phyloP scores from a whole-genome alignment of 2,888 invertebrate genomes.

The Coenonympha arcania region DNA sequence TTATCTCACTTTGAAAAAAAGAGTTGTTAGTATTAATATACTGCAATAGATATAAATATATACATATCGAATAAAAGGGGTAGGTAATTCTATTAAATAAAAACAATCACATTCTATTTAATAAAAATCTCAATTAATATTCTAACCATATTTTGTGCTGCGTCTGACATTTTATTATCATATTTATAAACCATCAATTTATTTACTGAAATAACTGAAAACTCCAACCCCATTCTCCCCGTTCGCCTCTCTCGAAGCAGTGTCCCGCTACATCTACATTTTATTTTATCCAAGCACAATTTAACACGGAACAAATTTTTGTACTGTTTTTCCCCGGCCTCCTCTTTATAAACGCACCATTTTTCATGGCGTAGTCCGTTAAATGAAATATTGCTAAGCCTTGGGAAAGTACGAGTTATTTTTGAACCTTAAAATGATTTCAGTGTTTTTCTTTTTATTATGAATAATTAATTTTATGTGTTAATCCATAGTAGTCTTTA shows the following conservation, averaged over 20 bases:
- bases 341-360: background rate
- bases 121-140: too few species aligned
- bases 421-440: slow-evolving; percentile 1
- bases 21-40: too few species aligned
- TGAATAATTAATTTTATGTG: too few species aligned
- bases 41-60: too few species aligned
- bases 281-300: slow-evolving; percentile 7
- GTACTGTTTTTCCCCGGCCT: background rate
- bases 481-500: too few species aligned
- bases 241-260: background rate
- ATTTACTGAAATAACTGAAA: background rate
- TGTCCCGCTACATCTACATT: background rate
- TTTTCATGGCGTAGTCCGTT: background rate
- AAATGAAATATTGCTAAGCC: slow-evolving; percentile 2
- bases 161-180: too few species aligned
- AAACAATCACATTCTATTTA: too few species aligned
- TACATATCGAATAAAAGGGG: too few species aligned
- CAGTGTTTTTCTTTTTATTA: background rate
- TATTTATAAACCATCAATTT: too few species aligned
- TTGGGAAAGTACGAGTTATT: background rate
- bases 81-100: too few species aligned
- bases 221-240: background rate
- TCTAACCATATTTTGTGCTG: too few species aligned
- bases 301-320: slow-evolving; percentile 9
- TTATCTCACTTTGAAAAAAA: too few species aligned